Evolutionary conservation across 1,140 invertebrate genomes (phyloP).

Genomic region (Brachionus angularis): DNA sequence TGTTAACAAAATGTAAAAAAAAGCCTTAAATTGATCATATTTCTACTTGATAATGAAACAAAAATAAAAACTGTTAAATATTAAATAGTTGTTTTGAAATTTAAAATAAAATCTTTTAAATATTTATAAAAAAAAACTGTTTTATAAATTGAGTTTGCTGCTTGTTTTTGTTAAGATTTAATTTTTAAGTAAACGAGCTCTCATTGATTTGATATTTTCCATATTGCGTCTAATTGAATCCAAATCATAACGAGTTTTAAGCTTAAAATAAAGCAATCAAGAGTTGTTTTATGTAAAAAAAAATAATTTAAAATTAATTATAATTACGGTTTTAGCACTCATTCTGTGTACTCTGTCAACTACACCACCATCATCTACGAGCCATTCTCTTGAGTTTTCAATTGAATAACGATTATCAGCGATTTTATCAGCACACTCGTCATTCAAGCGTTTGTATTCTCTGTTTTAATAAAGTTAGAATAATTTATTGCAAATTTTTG

Average conservation of each 20-base stretch:
- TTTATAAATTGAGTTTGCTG: no score
- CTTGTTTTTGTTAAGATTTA: no score
- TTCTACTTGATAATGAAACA: no score
- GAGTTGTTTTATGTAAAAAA: background rate
- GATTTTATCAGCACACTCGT: slow-evolving; percentile 45
- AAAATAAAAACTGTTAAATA: no score
- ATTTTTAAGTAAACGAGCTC: slow-evolving; percentile 35
- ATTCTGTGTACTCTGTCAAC: slow-evolving; percentile 37
- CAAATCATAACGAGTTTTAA: slow-evolving; percentile 44
- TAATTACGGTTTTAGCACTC: slow-evolving; percentile 35
- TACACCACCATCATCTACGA: slow-evolving; percentile 28
- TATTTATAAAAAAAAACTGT: no score
- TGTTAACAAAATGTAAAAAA: no score
- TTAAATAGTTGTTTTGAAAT: no score
- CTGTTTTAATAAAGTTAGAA: background rate
- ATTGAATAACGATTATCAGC: slow-evolving; percentile 40
- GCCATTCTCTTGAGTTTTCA: slow-evolving; percentile 30
- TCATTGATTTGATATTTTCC: slow-evolving; percentile 39
- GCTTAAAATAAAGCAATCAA: background rate
- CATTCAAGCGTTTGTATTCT: slow-evolving; percentile 43
- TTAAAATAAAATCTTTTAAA: no score
- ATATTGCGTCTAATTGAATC: slow-evolving; percentile 42
- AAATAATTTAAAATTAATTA: background rate
- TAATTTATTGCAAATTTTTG: background rate
- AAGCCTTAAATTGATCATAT: no score